Conservation (phyloP, 1,140 invertebrate genomes). For the Leptinotarsa lineolata region DNA sequence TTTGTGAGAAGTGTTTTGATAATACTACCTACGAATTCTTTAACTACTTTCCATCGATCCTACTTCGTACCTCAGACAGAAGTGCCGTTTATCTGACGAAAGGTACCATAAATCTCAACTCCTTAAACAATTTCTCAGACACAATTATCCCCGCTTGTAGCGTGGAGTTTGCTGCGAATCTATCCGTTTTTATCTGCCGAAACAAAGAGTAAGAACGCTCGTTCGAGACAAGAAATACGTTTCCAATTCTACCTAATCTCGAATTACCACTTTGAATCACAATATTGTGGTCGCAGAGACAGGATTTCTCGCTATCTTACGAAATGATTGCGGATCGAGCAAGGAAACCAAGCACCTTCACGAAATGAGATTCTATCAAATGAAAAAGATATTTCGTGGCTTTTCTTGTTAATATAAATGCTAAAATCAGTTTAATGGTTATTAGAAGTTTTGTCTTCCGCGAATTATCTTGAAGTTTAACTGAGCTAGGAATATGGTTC, state of each 20-base stretch:
- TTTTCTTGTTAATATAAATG: conserved; percentile 26
- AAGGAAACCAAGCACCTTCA: conserved; percentile 17
- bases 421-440: conserved; percentile 25
- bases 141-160: conserved; percentile 9
- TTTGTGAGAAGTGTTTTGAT: no score
- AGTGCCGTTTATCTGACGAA: not conserved
- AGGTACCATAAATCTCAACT: not conserved
- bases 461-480: not conserved
- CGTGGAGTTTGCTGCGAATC: not conserved
- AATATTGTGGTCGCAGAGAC: conserved; percentile 24
- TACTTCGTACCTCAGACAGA: no score
- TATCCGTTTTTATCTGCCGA: conserved; percentile 23
- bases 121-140: conserved; percentile 17
- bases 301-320: conserved; percentile 22
- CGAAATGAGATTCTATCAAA: conserved; percentile 25
- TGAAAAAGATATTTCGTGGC: conserved; percentile 24
- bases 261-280: conserved; percentile 29
- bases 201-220: conserved; percentile 16
- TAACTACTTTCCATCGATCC: no score
- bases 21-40: no score
- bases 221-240: conserved; percentile 26
- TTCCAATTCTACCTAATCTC: conserved; percentile 26
- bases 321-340: conserved; percentile 15
- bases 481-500: no score
- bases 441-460: not conserved